Evolutionary conservation across 1,140 invertebrate species (phyloP).

Genomic region (Yoshiicerus persimilis): DNA sequence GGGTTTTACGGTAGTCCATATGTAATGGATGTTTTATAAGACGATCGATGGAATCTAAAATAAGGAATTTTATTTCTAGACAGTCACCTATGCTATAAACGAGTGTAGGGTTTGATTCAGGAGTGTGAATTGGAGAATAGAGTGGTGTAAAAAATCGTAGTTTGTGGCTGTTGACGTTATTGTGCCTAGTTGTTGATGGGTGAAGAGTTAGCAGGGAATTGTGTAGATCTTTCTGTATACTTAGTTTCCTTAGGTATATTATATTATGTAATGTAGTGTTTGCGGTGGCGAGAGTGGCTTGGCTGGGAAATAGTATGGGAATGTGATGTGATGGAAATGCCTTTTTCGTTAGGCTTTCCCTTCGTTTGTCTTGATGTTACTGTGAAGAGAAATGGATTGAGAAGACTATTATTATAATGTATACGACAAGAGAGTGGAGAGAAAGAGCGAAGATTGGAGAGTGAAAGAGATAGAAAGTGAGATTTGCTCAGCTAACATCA

Average conservation of each 20-base stretch:
- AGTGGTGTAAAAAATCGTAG: neutral
- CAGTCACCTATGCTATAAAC: too few relatives aligned
- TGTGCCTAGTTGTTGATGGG: conserved; percentile 6
- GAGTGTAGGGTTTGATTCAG: too few relatives aligned
- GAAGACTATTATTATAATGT: neutral
- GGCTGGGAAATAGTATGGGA: neutral
- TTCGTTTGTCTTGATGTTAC: neutral
- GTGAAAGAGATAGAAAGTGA: neutral
- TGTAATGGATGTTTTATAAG: too few relatives aligned
- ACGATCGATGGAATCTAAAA: too few relatives aligned
- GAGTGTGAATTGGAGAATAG: neutral
- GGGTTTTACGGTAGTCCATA: too few relatives aligned
- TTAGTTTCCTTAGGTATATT: neutral
- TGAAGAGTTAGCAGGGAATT: neutral
- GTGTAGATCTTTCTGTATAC: neutral
- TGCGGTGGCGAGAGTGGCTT: neutral
- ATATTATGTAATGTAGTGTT: neutral
- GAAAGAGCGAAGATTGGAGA: neutral
- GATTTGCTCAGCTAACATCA: neutral
- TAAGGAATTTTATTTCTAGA: too few relatives aligned
- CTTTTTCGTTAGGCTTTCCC: neutral
- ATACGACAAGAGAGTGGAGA: neutral
- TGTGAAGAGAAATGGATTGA: neutral
- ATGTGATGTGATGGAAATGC: neutral
- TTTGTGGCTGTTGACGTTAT: neutral